Evolutionary conservation across 2,797 vertebrate species (phyloP), one percentile per base, ranked within the genome.

Genomic region (Lagorchestes hirsutus): DNA sequence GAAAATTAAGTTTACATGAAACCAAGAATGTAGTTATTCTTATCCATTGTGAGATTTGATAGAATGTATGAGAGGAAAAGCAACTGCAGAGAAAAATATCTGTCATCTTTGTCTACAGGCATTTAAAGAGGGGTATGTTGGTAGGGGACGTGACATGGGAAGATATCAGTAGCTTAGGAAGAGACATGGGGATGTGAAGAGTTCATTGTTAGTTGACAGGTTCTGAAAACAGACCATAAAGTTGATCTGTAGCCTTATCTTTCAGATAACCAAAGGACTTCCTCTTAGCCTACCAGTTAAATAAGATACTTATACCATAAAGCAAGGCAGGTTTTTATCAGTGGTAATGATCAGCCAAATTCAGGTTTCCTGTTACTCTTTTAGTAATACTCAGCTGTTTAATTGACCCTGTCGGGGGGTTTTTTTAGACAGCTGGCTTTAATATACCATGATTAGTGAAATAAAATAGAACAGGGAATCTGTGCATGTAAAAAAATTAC

Each of bases 391-490:
- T 91, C 58, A 74, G 11, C 52, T 90, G 1, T n/a, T 29, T 91
- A 54, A 10, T 95, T 97, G 95, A 24, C 96, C 93, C 87, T 97
- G 97, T 92, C 90, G 74, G 2, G 16, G 16, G 18, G 1, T 56
- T 96, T 96, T 97, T 96, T 91, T 97, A 95, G 96, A 96, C 1
- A 58, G 1, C 94, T 97, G 98, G 94, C 95, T 95, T 97, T 96
- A 97, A 96, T 96, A 96, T 96, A 94, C 92, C 97, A 98, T 95
- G 96, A 97, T 98, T 97, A 97, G 96, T 97, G 98, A 97, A 97
- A 95, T 93, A 97, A 92, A 90, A 90, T 92, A 97, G 95, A 97
- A 95, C 87, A 90, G 95, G 90, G 56, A 55, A 40, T 82, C 40
- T 93, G 13, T 31, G 97, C 87, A 91, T 92, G 95, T 31, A n/a